Base-by-base conservation (phyloP, 2,797 vertebrate species). In the Spheniscus humboldti region DNA sequence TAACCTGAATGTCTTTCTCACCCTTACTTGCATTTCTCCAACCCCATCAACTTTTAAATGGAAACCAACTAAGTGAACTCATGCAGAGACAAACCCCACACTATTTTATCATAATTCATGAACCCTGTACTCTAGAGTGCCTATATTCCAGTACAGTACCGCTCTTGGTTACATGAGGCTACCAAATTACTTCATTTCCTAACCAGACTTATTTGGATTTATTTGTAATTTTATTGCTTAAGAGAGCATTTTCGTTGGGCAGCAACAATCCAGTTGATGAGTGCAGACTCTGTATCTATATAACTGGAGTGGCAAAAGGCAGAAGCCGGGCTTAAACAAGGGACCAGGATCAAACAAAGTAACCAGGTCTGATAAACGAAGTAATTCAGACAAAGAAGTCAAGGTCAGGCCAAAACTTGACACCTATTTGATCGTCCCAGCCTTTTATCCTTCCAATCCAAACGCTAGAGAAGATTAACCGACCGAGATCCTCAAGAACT, bases 371-470 rank as follows among this genome's bases (percentile, higher is more conserved):
- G 28, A 66, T 47, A 67, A 72, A 91, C 16, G n/a, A 86, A 67
- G 71, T 56, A n/a, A 66, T 90, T 62, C 52, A 86, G 57, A 62
- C 67, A 86, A 96, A 73, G 19, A 69, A 87, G 35, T 43, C 45
- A 78, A 81, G 73, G 83, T 75, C 88, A 93, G 57, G 33, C 35
- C 71, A 84, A 86, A 93, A 68, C 57, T 41, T 35, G 3, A 85
- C 68, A 76, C 47, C 43, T 68, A 50, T 64, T 77, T 75, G 53
- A 84, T 68, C 33, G 23, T 88, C 50, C 24, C 43, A 93, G 41
- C 3, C 47, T 86, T 90, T 93, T 41, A 86, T 23, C 25, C 48
- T 63, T 75, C 66, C 45, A 68, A 20, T 52, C 25, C 88, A 88
- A 90, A 33, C 0, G 3, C 23, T 74, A 50, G 19, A 47, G 37